phyloP scores from a whole-genome alignment of 1,140 invertebrate species.

The Drosophila arizonae region DNA sequence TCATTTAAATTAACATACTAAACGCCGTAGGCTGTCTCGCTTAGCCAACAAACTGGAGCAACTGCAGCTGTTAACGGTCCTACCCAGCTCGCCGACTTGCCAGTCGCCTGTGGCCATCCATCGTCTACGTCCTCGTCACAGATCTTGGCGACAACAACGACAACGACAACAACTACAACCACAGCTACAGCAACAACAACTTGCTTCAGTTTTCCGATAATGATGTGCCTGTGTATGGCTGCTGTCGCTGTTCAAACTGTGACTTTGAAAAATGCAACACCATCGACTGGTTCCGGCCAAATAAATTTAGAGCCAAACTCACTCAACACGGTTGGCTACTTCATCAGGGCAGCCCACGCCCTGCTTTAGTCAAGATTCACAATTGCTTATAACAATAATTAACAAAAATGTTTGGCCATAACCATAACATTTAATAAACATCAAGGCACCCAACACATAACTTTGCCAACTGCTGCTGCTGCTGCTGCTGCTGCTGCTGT shows the following conservation, averaged over 20 bases:
- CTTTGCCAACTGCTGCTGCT: no score
- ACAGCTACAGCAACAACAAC: neutral
- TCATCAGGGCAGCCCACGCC: constrained; percentile 25
- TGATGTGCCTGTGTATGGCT: constrained; percentile 30
- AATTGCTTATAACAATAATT: constrained; percentile 63
- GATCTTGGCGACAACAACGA: constrained; percentile 45
- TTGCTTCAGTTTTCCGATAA: constrained; percentile 24
- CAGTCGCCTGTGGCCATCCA: constrained; percentile 38
- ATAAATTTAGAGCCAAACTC: constrained; percentile 25
- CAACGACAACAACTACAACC: neutral
- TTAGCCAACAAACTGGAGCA: constrained; percentile 55
- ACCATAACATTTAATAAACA: constrained; percentile 71
- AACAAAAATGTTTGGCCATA: constrained; percentile 67
- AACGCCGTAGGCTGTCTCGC: constrained; percentile 29
- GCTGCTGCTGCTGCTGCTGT: no score
- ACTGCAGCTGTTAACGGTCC: constrained; percentile 36
- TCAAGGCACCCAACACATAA: constrained; percentile 11
- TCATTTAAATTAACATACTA: constrained; percentile 76
- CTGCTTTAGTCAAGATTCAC: constrained; percentile 35
- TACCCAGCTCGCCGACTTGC: constrained; percentile 28
- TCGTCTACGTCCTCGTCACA: constrained; percentile 41
- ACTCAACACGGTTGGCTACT: neutral
- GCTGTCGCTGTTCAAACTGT: constrained; percentile 42
- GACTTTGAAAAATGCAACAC: constrained; percentile 55
- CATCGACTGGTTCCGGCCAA: constrained; percentile 26